These are phyloP conservation scores for Pentamera pediparva DNA, from an alignment of 53 echinoderm and acorn worm species.

Conservation along the genomic window DNA sequence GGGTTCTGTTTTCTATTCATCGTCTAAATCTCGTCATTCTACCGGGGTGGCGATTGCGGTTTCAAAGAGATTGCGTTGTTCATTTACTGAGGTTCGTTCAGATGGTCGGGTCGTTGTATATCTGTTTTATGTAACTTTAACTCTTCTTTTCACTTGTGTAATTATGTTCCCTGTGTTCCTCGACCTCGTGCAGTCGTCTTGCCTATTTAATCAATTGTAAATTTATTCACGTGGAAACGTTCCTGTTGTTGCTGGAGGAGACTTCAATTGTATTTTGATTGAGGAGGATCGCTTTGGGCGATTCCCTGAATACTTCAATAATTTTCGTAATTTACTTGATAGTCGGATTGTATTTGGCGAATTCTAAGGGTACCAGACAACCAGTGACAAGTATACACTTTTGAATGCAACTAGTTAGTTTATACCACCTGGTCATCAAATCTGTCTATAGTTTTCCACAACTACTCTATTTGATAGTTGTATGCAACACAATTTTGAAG, in stretches of 20 bases:
- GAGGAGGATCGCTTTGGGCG: background rate
- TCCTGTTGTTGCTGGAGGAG: slow-evolving; percentile 1
- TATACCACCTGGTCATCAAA: too few relatives aligned
- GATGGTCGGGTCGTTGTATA: background rate
- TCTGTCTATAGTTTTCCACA: too few relatives aligned
- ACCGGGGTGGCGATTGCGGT: background rate
- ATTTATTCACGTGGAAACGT: background rate
- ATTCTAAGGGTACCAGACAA: background rate
- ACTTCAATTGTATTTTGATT: background rate
- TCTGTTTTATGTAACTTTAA: background rate
- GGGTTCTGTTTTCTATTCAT: background rate
- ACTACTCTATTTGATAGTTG: too few relatives aligned
- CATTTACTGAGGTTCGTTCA: too few relatives aligned
- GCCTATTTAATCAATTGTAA: background rate
- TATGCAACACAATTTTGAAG: too few relatives aligned
- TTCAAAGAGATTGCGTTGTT: too few relatives aligned
- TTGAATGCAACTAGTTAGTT: too few relatives aligned
- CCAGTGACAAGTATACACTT: too few relatives aligned
- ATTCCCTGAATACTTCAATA: background rate
- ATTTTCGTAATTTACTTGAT: background rate
- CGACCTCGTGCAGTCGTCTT: background rate
- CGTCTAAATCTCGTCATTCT: background rate
- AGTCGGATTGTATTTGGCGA: background rate
- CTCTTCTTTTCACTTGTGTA: slow-evolving; percentile 2
- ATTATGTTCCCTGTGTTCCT: background rate